These are phyloP conservation scores for Ctenopoma multispine DNA, from an alignment of 2,797 vertebrate species.

Conservation along the genomic window DNA sequence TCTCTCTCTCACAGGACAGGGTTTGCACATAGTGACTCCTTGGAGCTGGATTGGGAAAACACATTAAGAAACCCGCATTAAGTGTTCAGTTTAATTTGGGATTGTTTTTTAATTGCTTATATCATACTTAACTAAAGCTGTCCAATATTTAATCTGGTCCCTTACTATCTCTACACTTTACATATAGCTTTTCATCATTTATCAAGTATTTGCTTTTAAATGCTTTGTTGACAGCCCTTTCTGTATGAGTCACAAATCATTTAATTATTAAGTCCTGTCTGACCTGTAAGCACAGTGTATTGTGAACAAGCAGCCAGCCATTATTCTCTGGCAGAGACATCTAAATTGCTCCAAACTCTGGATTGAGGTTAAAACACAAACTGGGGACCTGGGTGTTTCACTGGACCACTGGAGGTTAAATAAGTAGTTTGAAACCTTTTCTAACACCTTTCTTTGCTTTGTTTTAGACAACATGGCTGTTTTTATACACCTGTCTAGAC, in stretches of 20 bases:
- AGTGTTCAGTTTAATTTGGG: slow-evolving; percentile 46
- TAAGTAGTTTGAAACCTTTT: background rate
- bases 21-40: slow-evolving; percentile 18
- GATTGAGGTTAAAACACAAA: slow-evolving; percentile 10
- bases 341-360: background rate
- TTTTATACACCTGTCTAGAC: too few species aligned
- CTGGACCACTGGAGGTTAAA: background rate
- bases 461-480: background rate
- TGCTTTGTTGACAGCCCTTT: slow-evolving; percentile 2
- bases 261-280: background rate
- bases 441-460: background rate
- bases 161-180: slow-evolving; percentile 6
- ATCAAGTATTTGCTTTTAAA: background rate
- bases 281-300: background rate
- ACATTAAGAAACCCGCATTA: slow-evolving; percentile 17
- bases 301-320: background rate
- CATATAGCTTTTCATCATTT: slow-evolving; percentile 16
- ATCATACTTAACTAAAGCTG: slow-evolving; percentile 27
- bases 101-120: slow-evolving; percentile 22
- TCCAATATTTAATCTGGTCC: slow-evolving; percentile 13
- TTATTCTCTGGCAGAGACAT: background rate
- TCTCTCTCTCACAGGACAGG: slow-evolving; percentile 2
- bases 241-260: slow-evolving; percentile 12
- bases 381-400: background rate
- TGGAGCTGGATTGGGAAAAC: slow-evolving; percentile 5